Conservation (phyloP, 2,113 vertebrate genomes). For the Motacilla alba region DNA sequence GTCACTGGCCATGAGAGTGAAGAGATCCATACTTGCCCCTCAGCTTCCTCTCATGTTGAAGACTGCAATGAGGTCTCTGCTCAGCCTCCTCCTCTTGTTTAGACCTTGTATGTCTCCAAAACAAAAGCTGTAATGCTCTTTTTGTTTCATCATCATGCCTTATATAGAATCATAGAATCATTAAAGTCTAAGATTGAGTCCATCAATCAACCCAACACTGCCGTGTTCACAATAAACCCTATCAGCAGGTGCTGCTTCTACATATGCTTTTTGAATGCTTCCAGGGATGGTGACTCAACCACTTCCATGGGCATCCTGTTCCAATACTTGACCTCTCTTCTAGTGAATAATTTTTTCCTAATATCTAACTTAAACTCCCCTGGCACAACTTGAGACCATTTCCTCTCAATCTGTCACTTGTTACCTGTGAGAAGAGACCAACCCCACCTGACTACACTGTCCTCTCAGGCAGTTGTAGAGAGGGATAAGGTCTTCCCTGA, state of each 20-base stretch:
- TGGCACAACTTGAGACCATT: not conserved
- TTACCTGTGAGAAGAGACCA: not conserved
- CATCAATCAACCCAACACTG: not conserved
- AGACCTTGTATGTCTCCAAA: not conserved
- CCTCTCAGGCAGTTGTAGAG: not conserved
- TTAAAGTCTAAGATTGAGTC: not conserved
- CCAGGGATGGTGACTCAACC: not conserved
- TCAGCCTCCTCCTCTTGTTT: not conserved
- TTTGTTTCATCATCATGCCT: not conserved
- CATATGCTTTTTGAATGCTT: not conserved
- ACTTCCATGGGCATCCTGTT: not conserved
- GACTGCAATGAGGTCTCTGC: not conserved
- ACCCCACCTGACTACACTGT: fast-evolving
- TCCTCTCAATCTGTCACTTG: not conserved
- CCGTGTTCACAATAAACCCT: fast-evolving
- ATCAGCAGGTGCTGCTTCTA: not conserved
- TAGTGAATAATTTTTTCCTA: not conserved
- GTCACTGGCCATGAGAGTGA: not conserved
- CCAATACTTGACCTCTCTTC: not conserved
- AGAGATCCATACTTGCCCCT: fast-evolving
- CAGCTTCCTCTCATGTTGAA: not conserved
- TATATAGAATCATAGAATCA: not conserved
- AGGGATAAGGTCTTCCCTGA: not conserved
- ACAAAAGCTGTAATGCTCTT: not conserved
- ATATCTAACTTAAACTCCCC: not conserved